Base-by-base conservation (phyloP, 37 sponge, comb jelly and placozoan species). In the Hexactinellida sp. region DNA sequence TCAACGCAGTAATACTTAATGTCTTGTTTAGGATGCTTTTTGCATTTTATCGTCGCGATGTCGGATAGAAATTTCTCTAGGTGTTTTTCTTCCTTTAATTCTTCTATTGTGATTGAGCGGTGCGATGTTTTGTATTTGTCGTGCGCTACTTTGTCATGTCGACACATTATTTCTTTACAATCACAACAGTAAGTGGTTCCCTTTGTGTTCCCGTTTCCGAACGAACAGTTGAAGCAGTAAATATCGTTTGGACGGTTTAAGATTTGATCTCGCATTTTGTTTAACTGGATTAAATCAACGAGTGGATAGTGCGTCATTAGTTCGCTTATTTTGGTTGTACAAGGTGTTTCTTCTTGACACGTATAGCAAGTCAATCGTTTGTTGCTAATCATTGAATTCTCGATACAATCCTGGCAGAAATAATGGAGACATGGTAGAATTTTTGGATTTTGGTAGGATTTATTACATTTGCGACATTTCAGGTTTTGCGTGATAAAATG, bases 321-420 rank as follows among this genome's bases (percentile, higher is more conserved):
- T 7, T 63, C 76, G 76, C 76, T 63, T 32, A 63, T 28, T 63
- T 63, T 63, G 76, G 34, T 32, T n/a, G 76, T n/a, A 32, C 5
- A 25, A 5, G 76, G 76, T 63, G 76, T 63, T 63, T 10, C 30
- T 28, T 63, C 76, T 3, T 63, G 76, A n/a, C 76, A 63, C 34
- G 76, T 28, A 63, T 25, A 25, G 76, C 76, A 63, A 32, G 25
- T 28, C 5, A 63, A 21, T 28, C 5, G 32, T 3, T 63, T 63
- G 5, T 63, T 3, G 3, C 30, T 63, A 3, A 63, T 25, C 76
- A 63, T 63, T 10, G 21, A 7, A 63, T 28, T 63, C 28, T 63
- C 28, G 13, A 63, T n/a, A 63, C 76, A 63, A 63, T 63, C 34
- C 76, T 63, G 28, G 76, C 76, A 63, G 76, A 63, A 63, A n/a